Evolutionary conservation across 2,113 vertebrate species (phyloP).

Genomic region (Prunella fulvescens): DNA sequence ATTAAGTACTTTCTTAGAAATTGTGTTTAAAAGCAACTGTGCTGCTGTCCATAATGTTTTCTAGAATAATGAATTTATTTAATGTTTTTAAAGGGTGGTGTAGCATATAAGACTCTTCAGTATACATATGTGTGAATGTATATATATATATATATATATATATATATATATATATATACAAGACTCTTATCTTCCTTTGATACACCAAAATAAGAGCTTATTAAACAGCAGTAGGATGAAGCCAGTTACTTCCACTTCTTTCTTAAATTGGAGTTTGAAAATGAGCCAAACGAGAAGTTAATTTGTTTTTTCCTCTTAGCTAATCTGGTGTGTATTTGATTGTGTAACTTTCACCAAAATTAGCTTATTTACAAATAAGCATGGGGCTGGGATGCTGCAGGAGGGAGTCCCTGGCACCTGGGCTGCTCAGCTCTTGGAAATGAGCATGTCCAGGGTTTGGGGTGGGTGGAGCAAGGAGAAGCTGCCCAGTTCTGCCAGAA

Average conservation of each 20-base stretch:
- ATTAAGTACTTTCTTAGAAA: neutral
- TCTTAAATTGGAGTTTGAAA: neutral
- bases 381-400: neutral
- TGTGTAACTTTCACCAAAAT: neutral
- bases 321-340: neutral
- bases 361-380: neutral
- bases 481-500: neutral
- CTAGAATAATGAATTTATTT: neutral
- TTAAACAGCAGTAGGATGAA: neutral
- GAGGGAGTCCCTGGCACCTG: neutral
- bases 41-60: neutral
- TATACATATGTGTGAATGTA: neutral
- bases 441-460: accelerated
- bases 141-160: accelerated
- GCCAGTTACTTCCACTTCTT: neutral
- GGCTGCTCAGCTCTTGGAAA: neutral
- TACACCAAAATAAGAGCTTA: neutral
- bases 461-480: neutral
- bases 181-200: neutral
- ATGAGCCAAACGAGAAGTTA: neutral
- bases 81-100: neutral
- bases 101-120: neutral
- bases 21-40: neutral
- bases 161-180: accelerated
- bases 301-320: neutral